Evolutionary conservation across 1,140 invertebrate species (phyloP).

Genomic region (Pemphigus obesinymphae): DNA sequence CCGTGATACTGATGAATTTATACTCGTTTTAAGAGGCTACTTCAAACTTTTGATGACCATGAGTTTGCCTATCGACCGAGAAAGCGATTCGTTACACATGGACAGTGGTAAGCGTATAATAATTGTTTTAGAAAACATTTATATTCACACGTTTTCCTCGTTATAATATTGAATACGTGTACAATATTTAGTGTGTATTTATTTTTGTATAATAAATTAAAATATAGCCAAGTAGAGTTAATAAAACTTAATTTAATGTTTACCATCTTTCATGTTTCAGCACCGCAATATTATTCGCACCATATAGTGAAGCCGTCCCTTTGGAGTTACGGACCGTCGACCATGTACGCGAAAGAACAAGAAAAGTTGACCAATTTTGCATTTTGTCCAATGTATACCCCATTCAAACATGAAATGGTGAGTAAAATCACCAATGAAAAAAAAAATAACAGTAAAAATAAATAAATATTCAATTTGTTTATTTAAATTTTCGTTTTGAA

Average conservation of each 20-base stretch:
- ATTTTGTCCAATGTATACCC: conserved; percentile 54
- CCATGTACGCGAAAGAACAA: conserved; percentile 52
- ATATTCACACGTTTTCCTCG: too few relatives aligned
- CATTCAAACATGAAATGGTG: conserved; percentile 45
- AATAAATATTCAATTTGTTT: neutral
- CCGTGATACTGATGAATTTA: conserved; percentile 76
- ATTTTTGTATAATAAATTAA: too few relatives aligned
- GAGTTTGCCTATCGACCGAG: conserved; percentile 58
- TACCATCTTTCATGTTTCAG: conserved; percentile 55
- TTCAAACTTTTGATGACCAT: conserved; percentile 62
- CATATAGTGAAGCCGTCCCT: conserved; percentile 71
- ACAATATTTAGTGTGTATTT: too few relatives aligned
- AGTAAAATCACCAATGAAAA: neutral
- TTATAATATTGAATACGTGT: too few relatives aligned
- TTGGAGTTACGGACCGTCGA: conserved; percentile 65
- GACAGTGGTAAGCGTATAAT: conserved; percentile 52
- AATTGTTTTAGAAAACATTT: neutral
- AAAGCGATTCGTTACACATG: conserved; percentile 58
- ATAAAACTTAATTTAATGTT: neutral
- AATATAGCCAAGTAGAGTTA: too few relatives aligned
- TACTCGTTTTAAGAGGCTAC: conserved; percentile 73
- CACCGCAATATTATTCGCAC: conserved; percentile 72
- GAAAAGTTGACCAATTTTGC: conserved; percentile 54
- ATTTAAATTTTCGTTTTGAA: neutral
- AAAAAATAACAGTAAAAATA: too few relatives aligned